Conservation (phyloP, 1,140 invertebrate genomes). For the Grapholita molesta region DNA sequence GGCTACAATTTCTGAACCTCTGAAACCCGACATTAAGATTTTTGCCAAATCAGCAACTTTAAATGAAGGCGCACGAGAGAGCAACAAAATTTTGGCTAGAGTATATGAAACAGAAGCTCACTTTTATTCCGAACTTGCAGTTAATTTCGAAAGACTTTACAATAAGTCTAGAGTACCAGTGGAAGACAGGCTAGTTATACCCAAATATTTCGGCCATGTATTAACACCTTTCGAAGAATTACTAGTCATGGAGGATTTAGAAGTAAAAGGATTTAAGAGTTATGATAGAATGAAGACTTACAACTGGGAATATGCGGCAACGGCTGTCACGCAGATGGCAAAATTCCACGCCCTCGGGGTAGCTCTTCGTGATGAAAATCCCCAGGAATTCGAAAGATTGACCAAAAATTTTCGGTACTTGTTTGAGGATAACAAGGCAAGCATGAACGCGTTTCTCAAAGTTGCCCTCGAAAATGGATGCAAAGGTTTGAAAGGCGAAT, state of each 20-base stretch:
- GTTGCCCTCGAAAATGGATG: background rate
- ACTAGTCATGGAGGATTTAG: conserved; percentile 35
- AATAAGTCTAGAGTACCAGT: background rate
- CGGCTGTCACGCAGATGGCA: conserved; percentile 28
- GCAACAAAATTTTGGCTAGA: background rate
- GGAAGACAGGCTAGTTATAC: conserved; percentile 19
- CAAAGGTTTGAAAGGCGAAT: background rate
- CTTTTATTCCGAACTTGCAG: conserved; percentile 19
- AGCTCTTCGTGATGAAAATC: conserved; percentile 21
- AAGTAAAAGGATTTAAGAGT: conserved; percentile 19
- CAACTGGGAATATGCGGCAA: conserved; percentile 30
- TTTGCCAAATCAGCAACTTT: conserved; percentile 30
- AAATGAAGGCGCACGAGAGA: conserved; percentile 15
- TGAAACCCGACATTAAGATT: conserved; percentile 19
- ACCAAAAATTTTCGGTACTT: no score
- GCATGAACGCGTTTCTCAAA: background rate
- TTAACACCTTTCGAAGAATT: conserved; percentile 22
- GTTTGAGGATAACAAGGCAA: background rate
- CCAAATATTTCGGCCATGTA: conserved; percentile 24
- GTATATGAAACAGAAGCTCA: conserved; percentile 23
- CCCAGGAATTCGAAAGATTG: conserved; percentile 25
- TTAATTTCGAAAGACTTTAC: background rate
- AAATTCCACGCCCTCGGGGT: conserved; percentile 35
- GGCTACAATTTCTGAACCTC: background rate
- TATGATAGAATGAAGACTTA: conserved; percentile 32